phyloP scores from a whole-genome alignment of 2,113 vertebrate genomes.

The Oryzias woworae region DNA sequence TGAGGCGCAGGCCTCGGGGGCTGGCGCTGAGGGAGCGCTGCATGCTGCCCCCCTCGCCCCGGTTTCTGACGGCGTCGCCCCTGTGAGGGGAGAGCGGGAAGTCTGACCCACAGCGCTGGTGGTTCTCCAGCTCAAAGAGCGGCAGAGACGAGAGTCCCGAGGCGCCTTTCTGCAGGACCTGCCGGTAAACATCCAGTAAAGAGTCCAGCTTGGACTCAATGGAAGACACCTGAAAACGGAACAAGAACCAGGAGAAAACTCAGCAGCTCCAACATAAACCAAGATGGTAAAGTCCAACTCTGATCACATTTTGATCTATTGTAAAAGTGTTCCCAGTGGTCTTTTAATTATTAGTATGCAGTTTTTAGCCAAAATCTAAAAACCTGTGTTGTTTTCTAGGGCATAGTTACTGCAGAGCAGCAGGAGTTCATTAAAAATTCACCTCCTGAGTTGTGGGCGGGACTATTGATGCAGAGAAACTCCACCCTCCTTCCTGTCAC shows the following conservation, averaged over 20 bases:
- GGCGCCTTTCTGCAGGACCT: conserved; percentile 90
- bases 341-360: too few species aligned
- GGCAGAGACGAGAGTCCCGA: conserved; percentile 90
- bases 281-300: too few species aligned
- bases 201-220: conserved; percentile 97
- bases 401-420: too few species aligned
- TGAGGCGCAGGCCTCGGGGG: conserved; percentile 87
- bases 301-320: too few species aligned
- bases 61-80: conserved; percentile 40
- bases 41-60: conserved; percentile 68
- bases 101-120: conserved; percentile 79
- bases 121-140: conserved; percentile 86
- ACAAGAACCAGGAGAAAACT: not conserved
- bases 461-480: too few species aligned
- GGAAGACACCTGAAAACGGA: conserved; percentile 87
- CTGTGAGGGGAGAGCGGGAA: conserved; percentile 81
- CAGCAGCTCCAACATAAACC: too few species aligned
- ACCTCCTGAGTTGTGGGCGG: too few species aligned
- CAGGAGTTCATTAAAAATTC: too few species aligned
- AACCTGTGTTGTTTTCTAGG: too few species aligned
- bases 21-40: conserved; percentile 85
- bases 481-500: too few species aligned
- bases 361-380: too few species aligned
- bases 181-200: conserved; percentile 93
- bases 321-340: too few species aligned